Evolutionary conservation across 2,888 invertebrate genomes (phyloP).

Genomic region (Lithophane socia): DNA sequence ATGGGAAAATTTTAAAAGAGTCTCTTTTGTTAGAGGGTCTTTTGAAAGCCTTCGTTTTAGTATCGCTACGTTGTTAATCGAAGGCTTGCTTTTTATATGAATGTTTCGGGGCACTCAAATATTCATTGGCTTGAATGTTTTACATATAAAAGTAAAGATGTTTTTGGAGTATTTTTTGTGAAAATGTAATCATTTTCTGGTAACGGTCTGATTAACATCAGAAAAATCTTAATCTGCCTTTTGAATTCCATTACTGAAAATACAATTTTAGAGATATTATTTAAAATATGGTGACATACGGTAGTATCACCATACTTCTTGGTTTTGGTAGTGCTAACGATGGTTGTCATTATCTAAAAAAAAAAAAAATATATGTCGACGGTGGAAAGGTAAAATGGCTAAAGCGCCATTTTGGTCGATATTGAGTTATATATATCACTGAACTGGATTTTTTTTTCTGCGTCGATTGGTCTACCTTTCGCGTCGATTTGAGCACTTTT

Average conservation of each 20-base stretch:
- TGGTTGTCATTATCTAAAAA: not conserved
- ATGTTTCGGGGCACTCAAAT: conserved; percentile 40
- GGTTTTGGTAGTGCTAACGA: too few relatives aligned
- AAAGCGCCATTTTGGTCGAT: too few relatives aligned
- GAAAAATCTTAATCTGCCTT: not conserved
- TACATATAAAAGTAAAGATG: conserved; percentile 40
- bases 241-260: not conserved
- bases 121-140: conserved; percentile 44
- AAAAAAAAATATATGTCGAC: too few relatives aligned
- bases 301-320: not conserved
- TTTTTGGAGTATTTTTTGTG: conserved; percentile 9
- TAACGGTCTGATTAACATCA: conserved; percentile 6
- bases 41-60: conserved; percentile 52
- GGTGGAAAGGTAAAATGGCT: too few relatives aligned
- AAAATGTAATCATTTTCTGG: not conserved
- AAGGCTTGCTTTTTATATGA: conserved; percentile 41
- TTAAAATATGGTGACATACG: too few relatives aligned
- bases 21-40: conserved; percentile 53
- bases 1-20: conserved; percentile 49
- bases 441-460: too few relatives aligned
- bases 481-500: too few relatives aligned
- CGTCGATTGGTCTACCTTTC: too few relatives aligned
- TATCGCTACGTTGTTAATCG: conserved; percentile 53
- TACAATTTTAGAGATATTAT: not conserved
- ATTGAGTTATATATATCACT: too few relatives aligned